These are phyloP conservation scores for Alviniconcha strummeri DNA, from an alignment of 2,888 invertebrate species.

Conservation along the genomic window DNA sequence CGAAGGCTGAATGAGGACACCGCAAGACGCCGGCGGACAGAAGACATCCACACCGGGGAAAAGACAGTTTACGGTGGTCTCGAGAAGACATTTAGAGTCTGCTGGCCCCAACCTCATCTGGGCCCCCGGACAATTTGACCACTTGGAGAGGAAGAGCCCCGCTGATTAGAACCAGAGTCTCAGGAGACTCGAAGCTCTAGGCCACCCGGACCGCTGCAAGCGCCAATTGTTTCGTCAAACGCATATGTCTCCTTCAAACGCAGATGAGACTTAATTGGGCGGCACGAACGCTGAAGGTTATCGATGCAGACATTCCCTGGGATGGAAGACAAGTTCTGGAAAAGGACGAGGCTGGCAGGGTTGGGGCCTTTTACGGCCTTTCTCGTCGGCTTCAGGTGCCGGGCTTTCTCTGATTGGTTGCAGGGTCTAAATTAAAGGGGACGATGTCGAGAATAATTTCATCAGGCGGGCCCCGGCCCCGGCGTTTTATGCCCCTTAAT, in stretches of 20 bases:
- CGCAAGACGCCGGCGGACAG: not conserved
- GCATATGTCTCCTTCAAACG: slow-evolving; percentile 38
- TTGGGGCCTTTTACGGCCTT: not conserved
- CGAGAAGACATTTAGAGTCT: slow-evolving; percentile 37
- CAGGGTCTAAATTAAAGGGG: slow-evolving; percentile 38
- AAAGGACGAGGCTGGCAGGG: not conserved
- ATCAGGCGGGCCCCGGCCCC: slow-evolving; percentile 32
- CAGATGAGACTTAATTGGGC: slow-evolving; percentile 35
- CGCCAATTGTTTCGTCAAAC: slow-evolving; percentile 32
- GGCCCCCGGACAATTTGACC: slow-evolving; percentile 29
- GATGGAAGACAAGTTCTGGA: not conserved
- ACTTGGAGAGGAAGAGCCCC: slow-evolving; percentile 25
- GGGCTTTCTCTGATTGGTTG: slow-evolving; percentile 36
- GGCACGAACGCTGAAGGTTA: slow-evolving; percentile 27
- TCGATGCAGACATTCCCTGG: slow-evolving; percentile 18
- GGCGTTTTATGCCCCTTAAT: slow-evolving; percentile 39
- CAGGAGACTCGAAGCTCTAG: not conserved
- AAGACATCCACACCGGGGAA: slow-evolving; percentile 22
- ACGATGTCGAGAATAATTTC: slow-evolving; percentile 40
- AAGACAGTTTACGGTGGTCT: slow-evolving; percentile 22
- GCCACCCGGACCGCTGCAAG: slow-evolving; percentile 1
- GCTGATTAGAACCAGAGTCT: slow-evolving; percentile 31
- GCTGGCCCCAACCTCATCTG: slow-evolving; percentile 26
- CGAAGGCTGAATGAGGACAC: not conserved
- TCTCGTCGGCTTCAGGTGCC: slow-evolving; percentile 4